Evolutionary conservation across 35 echinoderm and acorn worm species (phyloP).

Genomic region (Heliocidaris erythrogramma): DNA sequence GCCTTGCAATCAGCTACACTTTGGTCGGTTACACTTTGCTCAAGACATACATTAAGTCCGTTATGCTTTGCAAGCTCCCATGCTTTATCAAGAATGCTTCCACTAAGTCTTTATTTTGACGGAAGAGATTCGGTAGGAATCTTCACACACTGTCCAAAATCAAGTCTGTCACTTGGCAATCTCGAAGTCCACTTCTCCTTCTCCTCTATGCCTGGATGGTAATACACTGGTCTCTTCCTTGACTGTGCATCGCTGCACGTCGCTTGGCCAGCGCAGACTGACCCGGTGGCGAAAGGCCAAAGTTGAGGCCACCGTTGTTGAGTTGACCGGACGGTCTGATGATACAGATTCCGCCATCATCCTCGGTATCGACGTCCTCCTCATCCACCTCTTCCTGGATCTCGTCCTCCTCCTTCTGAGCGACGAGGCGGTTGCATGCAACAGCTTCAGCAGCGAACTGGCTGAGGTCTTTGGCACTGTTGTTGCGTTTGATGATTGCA

Average conservation of each 20-base stretch:
- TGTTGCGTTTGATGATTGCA: constrained; percentile 92
- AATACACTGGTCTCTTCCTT: constrained; percentile 43
- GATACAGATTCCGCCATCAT: constrained; percentile 50
- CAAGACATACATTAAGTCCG: too few relatives aligned
- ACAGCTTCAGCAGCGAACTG: constrained; percentile 98
- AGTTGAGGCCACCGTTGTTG: constrained; percentile 51
- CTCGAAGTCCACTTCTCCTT: not conserved
- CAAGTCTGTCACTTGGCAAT: not conserved
- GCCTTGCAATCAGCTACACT: too few relatives aligned
- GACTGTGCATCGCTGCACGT: constrained; percentile 69
- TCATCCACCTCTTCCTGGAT: constrained; percentile 21
- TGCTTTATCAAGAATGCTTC: too few relatives aligned
- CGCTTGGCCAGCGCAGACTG: constrained; percentile 89
- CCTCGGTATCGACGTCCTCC: constrained; percentile 31
- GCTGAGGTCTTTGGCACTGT: constrained; percentile 95
- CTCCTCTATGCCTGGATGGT: not conserved
- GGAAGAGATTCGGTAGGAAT: too few relatives aligned
- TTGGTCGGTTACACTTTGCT: too few relatives aligned
- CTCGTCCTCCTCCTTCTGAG: constrained; percentile 88
- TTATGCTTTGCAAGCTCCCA: too few relatives aligned
- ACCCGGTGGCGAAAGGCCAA: constrained; percentile 82
- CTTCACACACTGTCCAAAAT: not conserved
- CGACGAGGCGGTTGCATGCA: constrained; percentile 81
- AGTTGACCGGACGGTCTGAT: constrained; percentile 31
- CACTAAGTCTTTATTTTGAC: too few relatives aligned